phyloP scores from a whole-genome alignment of 2,113 vertebrate genomes.

The Sakesphorus luctuosus region DNA sequence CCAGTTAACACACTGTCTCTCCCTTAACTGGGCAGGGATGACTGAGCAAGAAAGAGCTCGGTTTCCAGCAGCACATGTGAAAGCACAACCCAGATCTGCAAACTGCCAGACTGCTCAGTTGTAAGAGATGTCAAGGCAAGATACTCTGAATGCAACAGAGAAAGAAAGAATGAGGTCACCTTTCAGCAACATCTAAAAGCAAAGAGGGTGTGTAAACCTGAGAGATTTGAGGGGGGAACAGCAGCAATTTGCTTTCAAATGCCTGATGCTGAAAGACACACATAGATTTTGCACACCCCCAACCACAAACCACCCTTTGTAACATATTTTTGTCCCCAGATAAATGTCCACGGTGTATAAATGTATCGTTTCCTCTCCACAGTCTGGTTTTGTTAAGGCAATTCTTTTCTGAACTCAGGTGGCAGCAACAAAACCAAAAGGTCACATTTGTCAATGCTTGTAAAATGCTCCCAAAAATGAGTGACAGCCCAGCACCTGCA shows the following conservation, averaged over 20 bases:
- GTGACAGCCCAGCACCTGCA: background rate
- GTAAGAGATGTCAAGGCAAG: background rate
- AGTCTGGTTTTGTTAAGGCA: background rate
- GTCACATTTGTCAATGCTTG: accelerated
- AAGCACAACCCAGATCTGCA: background rate
- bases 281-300: background rate
- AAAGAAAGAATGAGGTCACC: background rate
- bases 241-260: background rate
- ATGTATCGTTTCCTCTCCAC: no score
- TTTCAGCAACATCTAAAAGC: background rate
- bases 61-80: background rate
- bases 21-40: background rate
- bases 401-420: background rate
- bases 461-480: background rate
- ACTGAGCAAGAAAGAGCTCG: background rate
- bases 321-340: background rate
- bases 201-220: background rate
- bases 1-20: background rate
- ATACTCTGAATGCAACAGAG: background rate
- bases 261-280: background rate
- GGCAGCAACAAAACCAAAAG: background rate
- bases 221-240: background rate
- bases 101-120: background rate
- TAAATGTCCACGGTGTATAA: accelerated
- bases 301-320: background rate